A percentile compares a stretch with the other conserved stretches of the same genome.
phyloP scores from a whole-genome alignment of 2,888 invertebrate genomes.

The Heliconius ethilla region DNA sequence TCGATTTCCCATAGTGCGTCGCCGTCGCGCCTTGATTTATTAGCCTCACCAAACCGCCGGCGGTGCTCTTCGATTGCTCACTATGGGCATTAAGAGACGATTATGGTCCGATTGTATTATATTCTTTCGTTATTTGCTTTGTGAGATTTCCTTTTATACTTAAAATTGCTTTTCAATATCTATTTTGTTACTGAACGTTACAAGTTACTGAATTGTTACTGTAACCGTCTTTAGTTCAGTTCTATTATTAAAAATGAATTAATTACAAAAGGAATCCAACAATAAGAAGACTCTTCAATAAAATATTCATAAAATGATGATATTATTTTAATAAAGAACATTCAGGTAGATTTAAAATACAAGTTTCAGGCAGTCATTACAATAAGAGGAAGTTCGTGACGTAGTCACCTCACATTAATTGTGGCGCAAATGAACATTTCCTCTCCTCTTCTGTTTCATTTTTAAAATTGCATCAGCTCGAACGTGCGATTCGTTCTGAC shows the following conservation, averaged over 20 bases:
- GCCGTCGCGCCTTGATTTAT: slow-evolving; percentile 56
- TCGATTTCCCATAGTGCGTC: too few relatives aligned
- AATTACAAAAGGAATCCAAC: not conserved
- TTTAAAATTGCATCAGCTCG: slow-evolving; percentile 57
- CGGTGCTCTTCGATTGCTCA: slow-evolving; percentile 51
- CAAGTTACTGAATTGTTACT: not conserved
- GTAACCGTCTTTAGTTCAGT: not conserved
- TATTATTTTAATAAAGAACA: slow-evolving; percentile 14
- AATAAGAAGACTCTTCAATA: not conserved
- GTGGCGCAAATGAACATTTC: slow-evolving; percentile 59
- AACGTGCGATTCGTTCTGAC: slow-evolving; percentile 60
- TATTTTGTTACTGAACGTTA: not conserved
- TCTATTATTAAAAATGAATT: not conserved
- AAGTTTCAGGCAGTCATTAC: slow-evolving; percentile 26
- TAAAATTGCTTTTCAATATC: not conserved
- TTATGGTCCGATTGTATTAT: slow-evolving; percentile 33
- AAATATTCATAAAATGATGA: not conserved
- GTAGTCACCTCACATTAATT: slow-evolving; percentile 48
- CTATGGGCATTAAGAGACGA: slow-evolving; percentile 53
- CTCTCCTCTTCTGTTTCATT: slow-evolving; percentile 53
- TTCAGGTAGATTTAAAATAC: slow-evolving; percentile 11
- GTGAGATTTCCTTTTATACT: slow-evolving; percentile 6
- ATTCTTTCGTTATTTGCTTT: slow-evolving; percentile 18
- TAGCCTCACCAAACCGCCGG: slow-evolving; percentile 51
- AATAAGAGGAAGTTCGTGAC: slow-evolving; percentile 33